Evolutionary conservation across 2,888 invertebrate species (phyloP), one percentile per base, ranked within the genome.

Genomic region (Drosophila mercatorum): DNA sequence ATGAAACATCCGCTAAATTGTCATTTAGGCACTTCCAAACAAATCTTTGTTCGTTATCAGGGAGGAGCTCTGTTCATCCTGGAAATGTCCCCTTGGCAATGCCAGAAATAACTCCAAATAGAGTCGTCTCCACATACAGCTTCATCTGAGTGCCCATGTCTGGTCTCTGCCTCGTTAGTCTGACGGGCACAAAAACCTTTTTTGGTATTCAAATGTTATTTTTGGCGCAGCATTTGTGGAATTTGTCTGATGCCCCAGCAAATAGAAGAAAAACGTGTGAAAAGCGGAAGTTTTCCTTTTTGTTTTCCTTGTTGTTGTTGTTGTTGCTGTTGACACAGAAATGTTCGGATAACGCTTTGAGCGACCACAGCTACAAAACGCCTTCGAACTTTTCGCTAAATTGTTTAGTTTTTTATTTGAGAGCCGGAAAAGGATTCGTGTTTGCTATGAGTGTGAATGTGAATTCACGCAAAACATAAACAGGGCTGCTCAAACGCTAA

Each of bases 201-300:
- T 88, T 82, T 77, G 85, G 83, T 69, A 83, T 88, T 85, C 83
- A 83, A 79, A 85, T 83, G 88, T 82, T 83, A 80, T 83, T 83
- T 83, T 79, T 83, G 80, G 88, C 71, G 80, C 77, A 77, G 71
- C 86, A 77, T 83, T 86, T 86, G 83, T 68, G 80, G 78, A 64
- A 83, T 75, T 70, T 68, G 68, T 63, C 47, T 51, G 43, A 22
- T 56, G 47, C 58, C 44, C n/a, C 56, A 40, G 49, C 47, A 46
- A 52, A 38, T 11, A 17, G 38, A 53, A 61, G 63, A 56, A 80
- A 80, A 72, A 55, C 71, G 83, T 83, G 88, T 73, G 88, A 83
- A 88, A 84, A 71, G 65, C 80, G 86, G 78, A 88, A 85, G 80
- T 78, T 61, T 10, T 53, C 57, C 55, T 17, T 60, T 22, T 46